phyloP scores from a whole-genome alignment of 2,113 vertebrate genomes.

The Tetrao urogallus region DNA sequence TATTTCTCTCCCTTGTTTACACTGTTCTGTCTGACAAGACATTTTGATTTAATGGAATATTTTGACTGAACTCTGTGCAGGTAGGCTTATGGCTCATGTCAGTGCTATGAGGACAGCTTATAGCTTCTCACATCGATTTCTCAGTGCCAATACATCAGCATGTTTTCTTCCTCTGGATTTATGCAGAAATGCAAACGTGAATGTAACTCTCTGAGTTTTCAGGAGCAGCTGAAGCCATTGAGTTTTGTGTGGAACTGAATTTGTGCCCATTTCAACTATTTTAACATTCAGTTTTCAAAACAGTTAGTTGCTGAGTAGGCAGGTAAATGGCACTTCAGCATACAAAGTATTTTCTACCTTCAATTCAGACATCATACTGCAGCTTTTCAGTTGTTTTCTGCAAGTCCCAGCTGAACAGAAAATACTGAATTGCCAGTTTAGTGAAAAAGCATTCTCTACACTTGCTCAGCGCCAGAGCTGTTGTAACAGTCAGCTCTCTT shows the following conservation, averaged over 20 bases:
- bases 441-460: not conserved
- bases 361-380: not conserved
- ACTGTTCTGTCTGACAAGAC: not conserved
- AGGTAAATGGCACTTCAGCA: not conserved
- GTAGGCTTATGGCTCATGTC: not conserved
- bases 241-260: not conserved
- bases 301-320: not conserved
- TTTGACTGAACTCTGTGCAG: not conserved
- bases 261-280: not conserved
- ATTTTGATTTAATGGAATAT: not conserved
- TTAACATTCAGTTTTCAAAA: not conserved
- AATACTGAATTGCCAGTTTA: not conserved
- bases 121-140: not conserved
- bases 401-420: not conserved
- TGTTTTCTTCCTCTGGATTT: not conserved
- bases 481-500: not conserved
- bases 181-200: constrained; percentile 6
- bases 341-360: not conserved
- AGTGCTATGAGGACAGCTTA: not conserved
- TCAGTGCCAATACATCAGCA: not conserved
- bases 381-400: not conserved
- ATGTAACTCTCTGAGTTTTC: not conserved
- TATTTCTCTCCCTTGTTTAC: constrained; percentile 14
- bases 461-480: not conserved
- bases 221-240: not conserved